Percentiles rank a stretch among this genome's conserved stretches.
phyloP scores from a whole-genome alignment of 2,888 invertebrate species.

The Tetragonula carbonaria region DNA sequence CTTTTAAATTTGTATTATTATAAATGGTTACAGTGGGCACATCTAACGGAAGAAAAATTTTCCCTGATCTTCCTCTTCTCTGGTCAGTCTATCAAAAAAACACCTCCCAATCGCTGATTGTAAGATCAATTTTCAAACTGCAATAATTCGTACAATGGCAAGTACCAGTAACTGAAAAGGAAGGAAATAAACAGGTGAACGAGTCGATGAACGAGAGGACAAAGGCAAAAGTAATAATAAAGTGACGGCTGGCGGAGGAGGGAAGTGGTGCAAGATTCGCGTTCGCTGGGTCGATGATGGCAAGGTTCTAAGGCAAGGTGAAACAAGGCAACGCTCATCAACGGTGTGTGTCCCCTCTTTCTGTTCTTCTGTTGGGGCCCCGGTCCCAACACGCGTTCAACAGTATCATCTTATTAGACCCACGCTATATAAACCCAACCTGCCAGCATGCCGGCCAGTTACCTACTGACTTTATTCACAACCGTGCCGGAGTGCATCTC shows the following conservation, averaged over 20 bases:
- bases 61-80: background rate
- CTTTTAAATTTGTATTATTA: too few relatives aligned
- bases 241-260: background rate
- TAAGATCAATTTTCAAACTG: background rate
- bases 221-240: background rate
- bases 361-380: slow-evolving; percentile 46
- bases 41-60: too few relatives aligned
- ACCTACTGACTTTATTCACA: slow-evolving; percentile 77
- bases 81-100: background rate
- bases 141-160: background rate
- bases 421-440: slow-evolving; percentile 83
- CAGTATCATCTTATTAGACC: slow-evolving; percentile 82
- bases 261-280: slow-evolving; percentile 34
- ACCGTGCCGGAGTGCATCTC: slow-evolving; percentile 72
- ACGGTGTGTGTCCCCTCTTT: slow-evolving; percentile 54
- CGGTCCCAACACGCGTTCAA: slow-evolving; percentile 71
- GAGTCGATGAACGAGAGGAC: background rate
- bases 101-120: background rate
- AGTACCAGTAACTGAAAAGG: background rate
- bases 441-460: slow-evolving; percentile 81
- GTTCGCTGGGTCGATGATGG: slow-evolving; percentile 46
- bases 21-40: too few relatives aligned
- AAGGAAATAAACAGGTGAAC: background rate
- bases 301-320: slow-evolving; percentile 71
- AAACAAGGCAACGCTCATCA: slow-evolving; percentile 55